These are phyloP conservation scores for Chionodraco myersi DNA, from an alignment of 2,113 vertebrate genomes.

Conservation along the genomic window DNA sequence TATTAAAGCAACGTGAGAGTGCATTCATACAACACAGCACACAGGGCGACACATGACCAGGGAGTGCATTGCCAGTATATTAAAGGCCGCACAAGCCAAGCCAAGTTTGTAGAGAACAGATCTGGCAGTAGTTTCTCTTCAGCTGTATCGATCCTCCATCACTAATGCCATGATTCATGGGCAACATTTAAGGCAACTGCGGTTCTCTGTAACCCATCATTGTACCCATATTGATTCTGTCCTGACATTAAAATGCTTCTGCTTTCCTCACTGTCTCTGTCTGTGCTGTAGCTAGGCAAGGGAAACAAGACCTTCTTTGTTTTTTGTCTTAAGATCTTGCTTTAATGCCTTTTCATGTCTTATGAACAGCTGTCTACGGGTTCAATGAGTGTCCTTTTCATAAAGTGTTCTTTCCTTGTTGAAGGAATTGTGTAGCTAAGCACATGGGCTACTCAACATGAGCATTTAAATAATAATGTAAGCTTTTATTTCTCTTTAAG, in stretches of 20 bases:
- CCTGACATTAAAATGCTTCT: slow-evolving; percentile 39
- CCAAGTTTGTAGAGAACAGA: background rate
- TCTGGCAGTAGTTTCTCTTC: slow-evolving; percentile 5
- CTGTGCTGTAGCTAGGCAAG: background rate
- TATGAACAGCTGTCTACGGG: too few species aligned
- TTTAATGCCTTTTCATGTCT: background rate
- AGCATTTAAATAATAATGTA: too few species aligned
- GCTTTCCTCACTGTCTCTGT: slow-evolving; percentile 17
- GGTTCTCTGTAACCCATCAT: slow-evolving; percentile 44
- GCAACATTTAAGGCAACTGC: slow-evolving; percentile 35
- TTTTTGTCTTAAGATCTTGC: background rate
- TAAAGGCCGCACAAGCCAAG: background rate
- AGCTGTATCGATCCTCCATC: slow-evolving; percentile 51
- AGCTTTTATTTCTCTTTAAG: too few species aligned
- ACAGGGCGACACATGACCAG: background rate
- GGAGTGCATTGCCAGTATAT: background rate
- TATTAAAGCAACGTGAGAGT: background rate
- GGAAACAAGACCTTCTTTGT: background rate
- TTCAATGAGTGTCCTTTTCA: too few species aligned
- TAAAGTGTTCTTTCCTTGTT: too few species aligned
- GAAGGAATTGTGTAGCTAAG: too few species aligned
- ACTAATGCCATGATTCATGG: slow-evolving; percentile 41
- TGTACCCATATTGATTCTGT: slow-evolving; percentile 49
- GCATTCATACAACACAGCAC: background rate
- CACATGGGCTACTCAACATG: too few species aligned